A percentile compares a stretch with the other conserved stretches of the same genome.
Conservation (phyloP, 2,797 vertebrate genomes). For the Cottoperca gobio region DNA sequence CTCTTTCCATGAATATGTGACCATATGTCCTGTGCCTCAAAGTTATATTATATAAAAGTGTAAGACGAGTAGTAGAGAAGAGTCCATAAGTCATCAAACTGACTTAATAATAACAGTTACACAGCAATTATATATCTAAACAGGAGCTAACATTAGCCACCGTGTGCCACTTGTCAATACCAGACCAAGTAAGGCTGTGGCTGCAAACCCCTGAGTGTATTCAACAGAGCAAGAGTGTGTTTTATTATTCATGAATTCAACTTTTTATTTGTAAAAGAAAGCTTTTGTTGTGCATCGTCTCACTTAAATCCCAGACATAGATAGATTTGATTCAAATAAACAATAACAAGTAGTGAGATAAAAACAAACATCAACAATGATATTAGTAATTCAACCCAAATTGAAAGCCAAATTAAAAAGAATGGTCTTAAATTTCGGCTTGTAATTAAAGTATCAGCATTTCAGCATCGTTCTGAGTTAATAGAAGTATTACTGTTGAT, state of each 20-base stretch:
- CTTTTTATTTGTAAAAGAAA: background rate
- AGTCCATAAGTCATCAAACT: background rate
- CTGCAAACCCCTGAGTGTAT: too few relatives aligned
- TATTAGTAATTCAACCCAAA: too few relatives aligned
- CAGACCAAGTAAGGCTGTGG: too few relatives aligned
- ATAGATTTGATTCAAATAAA: too few relatives aligned
- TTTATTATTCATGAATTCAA: background rate
- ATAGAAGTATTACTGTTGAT: background rate
- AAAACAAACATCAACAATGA: too few relatives aligned
- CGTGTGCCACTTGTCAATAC: background rate
- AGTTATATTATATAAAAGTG: background rate
- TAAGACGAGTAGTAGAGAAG: background rate
- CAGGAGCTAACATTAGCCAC: background rate
- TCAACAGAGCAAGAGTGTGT: too few relatives aligned
- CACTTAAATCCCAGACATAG: too few relatives aligned
- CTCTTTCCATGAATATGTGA: conserved; percentile 29
- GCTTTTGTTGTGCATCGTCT: background rate
- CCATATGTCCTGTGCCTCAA: conserved; percentile 23
- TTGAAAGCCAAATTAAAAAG: too few relatives aligned
- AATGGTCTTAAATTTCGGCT: too few relatives aligned
- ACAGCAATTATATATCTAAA: background rate
- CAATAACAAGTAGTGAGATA: too few relatives aligned
- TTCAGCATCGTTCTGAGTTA: too few relatives aligned
- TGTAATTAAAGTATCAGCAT: too few relatives aligned
- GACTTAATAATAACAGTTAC: background rate